Conservation (phyloP, 2,888 invertebrate genomes). For the Rhyacophila evoluta region DNA sequence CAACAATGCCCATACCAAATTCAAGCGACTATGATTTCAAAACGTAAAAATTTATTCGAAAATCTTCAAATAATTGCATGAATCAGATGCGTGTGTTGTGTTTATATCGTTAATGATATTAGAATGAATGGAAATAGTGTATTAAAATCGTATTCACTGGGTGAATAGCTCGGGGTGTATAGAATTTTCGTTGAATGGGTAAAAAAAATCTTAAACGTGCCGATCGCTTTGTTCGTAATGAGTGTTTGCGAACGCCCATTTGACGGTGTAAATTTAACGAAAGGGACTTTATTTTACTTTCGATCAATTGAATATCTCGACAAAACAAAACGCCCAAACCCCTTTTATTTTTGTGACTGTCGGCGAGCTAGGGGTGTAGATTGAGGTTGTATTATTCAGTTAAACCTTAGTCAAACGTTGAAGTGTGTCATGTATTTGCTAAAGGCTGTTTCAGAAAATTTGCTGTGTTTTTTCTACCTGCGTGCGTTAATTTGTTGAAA, state of each 20-base stretch:
- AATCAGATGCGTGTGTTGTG: not conserved
- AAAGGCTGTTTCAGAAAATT: not conserved
- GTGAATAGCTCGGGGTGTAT: conserved; percentile 35
- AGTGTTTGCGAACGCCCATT: conserved; percentile 52
- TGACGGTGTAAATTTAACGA: conserved; percentile 40
- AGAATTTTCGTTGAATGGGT: conserved; percentile 34
- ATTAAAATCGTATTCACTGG: conserved; percentile 41
- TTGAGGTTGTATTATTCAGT: conserved; percentile 9
- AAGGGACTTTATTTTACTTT: conserved; percentile 44
- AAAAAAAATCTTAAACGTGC: conserved; percentile 38
- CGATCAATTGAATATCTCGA: conserved; percentile 51
- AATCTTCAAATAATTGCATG: not conserved
- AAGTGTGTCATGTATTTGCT: conserved; percentile 8
- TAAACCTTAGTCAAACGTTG: conserved; percentile 22
- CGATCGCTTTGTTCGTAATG: conserved; percentile 42
- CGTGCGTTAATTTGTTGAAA: too few relatives aligned
- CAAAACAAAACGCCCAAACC: conserved; percentile 54
- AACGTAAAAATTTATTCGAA: not conserved
- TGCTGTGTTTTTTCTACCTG: not conserved
- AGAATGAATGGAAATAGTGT: conserved; percentile 51
- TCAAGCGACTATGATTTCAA: not conserved
- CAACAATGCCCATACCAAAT: not conserved
- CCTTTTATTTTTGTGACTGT: conserved; percentile 38
- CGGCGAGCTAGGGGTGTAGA: conserved; percentile 14
- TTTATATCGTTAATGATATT: not conserved